phyloP scores from a whole-genome alignment of 2,888 invertebrate genomes.

The Ptychoptera albimana region DNA sequence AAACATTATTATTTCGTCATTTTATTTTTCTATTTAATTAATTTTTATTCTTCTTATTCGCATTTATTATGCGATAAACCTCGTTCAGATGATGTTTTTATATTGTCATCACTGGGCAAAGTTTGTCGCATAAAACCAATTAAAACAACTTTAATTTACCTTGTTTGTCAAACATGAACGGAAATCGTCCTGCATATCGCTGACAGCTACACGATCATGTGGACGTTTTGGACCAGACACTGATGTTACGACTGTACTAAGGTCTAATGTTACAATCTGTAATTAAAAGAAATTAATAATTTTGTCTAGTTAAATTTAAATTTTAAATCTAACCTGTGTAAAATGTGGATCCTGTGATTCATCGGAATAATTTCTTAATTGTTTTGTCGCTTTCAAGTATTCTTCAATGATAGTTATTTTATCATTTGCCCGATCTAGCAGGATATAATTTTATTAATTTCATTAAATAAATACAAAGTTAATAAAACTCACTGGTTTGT shows the following conservation, averaged over 20 bases:
- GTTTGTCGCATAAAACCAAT: conserved; percentile 27
- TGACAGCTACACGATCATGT: conserved; percentile 85
- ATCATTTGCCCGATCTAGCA: conserved; percentile 57
- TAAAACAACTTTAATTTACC: conserved; percentile 37
- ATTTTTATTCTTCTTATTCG: too few species aligned
- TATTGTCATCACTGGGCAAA: conserved; percentile 31
- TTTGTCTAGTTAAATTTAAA: background rate
- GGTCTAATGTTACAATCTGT: conserved; percentile 67
- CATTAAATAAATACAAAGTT: too few species aligned
- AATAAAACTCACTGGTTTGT: conserved; percentile 52
- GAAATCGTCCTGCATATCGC: conserved; percentile 85
- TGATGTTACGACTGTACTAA: conserved; percentile 79
- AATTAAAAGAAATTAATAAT: background rate
- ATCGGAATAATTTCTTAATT: conserved; percentile 70
- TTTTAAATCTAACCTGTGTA: conserved; percentile 35
- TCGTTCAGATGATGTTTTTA: conserved; percentile 23
- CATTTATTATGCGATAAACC: conserved; percentile 28
- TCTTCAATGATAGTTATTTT: conserved; percentile 63
- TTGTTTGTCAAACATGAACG: conserved; percentile 66
- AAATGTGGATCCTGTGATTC: conserved; percentile 65
- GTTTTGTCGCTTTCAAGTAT: conserved; percentile 65
- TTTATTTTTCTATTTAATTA: too few species aligned
- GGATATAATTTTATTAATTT: background rate
- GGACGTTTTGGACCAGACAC: conserved; percentile 96
- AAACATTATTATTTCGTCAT: too few species aligned